Evolutionary conservation across 2,113 vertebrate species (phyloP).

Genomic region (Malurus cyaneus): DNA sequence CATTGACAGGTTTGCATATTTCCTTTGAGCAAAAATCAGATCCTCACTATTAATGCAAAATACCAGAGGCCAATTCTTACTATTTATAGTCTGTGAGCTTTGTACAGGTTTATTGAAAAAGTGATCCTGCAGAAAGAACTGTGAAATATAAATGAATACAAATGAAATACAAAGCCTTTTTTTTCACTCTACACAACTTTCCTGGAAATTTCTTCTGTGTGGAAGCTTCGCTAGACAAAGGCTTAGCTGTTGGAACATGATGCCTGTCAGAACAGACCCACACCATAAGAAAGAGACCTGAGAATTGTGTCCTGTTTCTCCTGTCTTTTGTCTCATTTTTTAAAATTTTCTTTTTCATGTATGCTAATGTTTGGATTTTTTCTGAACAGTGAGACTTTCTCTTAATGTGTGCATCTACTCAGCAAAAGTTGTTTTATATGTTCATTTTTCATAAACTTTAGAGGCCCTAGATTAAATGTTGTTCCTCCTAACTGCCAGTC

Average conservation of each 20-base stretch:
- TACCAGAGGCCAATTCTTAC: background rate
- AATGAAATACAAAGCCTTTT: background rate
- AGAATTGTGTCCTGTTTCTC: background rate
- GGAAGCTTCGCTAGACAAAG: background rate
- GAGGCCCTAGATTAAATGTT: background rate
- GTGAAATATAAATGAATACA: background rate
- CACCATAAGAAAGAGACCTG: background rate
- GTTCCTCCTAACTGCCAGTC: background rate
- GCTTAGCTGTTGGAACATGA: background rate
- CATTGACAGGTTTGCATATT: background rate
- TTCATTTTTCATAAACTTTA: background rate
- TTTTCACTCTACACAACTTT: background rate
- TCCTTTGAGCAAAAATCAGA: background rate
- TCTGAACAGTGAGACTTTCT: background rate
- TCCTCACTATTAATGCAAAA: background rate
- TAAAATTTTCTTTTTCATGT: background rate
- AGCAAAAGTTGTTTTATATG: background rate
- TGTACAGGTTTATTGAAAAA: background rate
- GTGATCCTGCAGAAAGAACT: background rate
- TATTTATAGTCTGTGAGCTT: background rate
- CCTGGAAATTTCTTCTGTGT: background rate
- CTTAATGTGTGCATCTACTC: background rate
- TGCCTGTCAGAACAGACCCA: background rate
- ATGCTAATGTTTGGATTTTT: background rate
- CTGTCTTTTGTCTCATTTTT: background rate